Conservation (phyloP, 2,113 vertebrate genomes). For the Lepus americanus region DNA sequence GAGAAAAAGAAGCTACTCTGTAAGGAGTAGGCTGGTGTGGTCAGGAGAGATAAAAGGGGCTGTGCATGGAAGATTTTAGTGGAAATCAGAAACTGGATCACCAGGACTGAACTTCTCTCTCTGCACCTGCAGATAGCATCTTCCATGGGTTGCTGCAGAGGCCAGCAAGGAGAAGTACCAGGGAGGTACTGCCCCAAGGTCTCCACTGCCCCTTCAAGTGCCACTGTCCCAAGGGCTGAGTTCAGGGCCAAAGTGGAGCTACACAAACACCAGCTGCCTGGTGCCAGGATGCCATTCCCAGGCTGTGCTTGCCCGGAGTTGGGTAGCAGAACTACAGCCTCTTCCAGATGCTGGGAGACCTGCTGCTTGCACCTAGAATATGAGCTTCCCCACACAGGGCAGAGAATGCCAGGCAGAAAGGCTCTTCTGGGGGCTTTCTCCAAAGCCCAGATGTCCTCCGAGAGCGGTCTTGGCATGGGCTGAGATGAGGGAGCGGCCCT, state of each 20-base stretch:
- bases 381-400: background rate
- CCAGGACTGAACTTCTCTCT: background rate
- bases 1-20: background rate
- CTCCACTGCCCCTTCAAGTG: background rate
- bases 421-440: background rate
- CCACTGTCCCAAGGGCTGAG: too few species aligned
- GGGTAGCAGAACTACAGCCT: background rate
- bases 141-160: background rate
- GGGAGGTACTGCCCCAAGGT: too few species aligned
- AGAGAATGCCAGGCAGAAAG: background rate
- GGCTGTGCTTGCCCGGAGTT: background rate
- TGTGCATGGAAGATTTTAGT: background rate
- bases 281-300: background rate
- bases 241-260: too few species aligned
- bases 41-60: background rate
- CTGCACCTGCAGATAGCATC: conserved; percentile 39
- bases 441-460: background rate
- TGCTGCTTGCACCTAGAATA: background rate
- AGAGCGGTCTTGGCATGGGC: background rate
- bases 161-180: background rate
- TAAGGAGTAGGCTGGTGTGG: background rate
- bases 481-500: background rate
- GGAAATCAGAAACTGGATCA: background rate
- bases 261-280: accelerated
- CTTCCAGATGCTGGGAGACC: background rate